Percentiles rank a stretch among this genome's conserved stretches.
phyloP scores from a whole-genome alignment of 2,888 invertebrate species.

The Amaurobius ferox region DNA sequence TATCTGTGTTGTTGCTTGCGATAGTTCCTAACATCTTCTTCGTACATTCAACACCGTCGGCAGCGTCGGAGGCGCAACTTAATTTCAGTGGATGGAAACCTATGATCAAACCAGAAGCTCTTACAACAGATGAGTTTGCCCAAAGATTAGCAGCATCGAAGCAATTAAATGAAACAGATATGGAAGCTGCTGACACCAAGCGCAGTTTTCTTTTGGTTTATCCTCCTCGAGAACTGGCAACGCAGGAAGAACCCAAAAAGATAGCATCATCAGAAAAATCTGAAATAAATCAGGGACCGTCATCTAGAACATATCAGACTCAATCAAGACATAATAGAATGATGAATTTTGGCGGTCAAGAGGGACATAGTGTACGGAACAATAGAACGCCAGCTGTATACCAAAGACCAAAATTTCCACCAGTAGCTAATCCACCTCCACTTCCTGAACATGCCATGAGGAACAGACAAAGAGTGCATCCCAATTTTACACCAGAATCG shows the following conservation, averaged over 20 bases:
- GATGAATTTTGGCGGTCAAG: constrained; percentile 27
- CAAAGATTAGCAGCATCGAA: constrained; percentile 4
- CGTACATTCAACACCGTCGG: background rate
- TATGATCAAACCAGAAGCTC: constrained; percentile 29
- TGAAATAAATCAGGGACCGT: constrained; percentile 21
- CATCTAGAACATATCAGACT: constrained; percentile 30
- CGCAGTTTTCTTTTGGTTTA: constrained; percentile 45
- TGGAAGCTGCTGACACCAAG: constrained; percentile 26
- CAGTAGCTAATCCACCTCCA: constrained; percentile 55
- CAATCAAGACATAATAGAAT: constrained; percentile 54
- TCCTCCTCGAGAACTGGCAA: constrained; percentile 15
- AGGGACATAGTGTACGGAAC: constrained; percentile 6
- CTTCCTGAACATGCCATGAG: constrained; percentile 37
- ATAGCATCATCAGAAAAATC: background rate
- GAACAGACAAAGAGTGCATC: constrained; percentile 9
- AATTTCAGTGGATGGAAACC: constrained; percentile 57
- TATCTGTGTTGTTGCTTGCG: background rate
- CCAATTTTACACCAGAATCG: constrained; percentile 46
- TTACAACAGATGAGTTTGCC: constrained; percentile 40
- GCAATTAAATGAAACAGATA: constrained; percentile 12
- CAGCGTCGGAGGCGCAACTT: background rate
- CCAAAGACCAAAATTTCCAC: constrained; percentile 48
- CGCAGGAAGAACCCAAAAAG: background rate
- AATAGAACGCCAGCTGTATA: constrained; percentile 28
- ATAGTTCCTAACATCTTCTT: background rate